phyloP scores from a whole-genome alignment of 2,113 vertebrate species.

The Geococcyx californianus region DNA sequence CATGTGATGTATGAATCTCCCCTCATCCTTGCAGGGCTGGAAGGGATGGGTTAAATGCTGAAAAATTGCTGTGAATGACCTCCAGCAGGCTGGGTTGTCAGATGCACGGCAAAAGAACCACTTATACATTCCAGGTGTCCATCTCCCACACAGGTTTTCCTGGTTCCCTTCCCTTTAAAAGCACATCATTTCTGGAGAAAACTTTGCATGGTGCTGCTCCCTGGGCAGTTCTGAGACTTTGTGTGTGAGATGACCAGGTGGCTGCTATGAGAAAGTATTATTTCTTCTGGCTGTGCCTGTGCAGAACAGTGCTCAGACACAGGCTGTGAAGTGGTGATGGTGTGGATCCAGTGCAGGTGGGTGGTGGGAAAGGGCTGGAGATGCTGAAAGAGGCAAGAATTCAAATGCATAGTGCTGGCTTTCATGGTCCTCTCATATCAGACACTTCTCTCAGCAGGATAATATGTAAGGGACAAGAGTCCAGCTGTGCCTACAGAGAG shows the following conservation, averaged over 20 bases:
- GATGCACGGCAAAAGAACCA: not conserved
- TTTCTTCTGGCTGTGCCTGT: not conserved
- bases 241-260: not conserved
- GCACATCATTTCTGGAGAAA: accelerated
- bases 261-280: too few relatives aligned
- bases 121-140: conserved; percentile 5
- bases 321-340: not conserved
- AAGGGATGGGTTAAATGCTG: not conserved
- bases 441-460: not conserved
- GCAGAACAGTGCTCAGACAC: not conserved
- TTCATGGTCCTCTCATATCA: accelerated
- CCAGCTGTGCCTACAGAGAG: not conserved
- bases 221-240: not conserved
- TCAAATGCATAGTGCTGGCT: not conserved
- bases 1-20: not conserved
- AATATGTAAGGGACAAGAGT: not conserved
- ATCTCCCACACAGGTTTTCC: not conserved
- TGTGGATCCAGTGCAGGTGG: not conserved
- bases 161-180: not conserved
- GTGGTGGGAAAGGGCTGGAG: not conserved
- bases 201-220: accelerated
- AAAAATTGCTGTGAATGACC: not conserved
- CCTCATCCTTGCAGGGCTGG: not conserved
- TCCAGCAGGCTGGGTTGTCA: not conserved
- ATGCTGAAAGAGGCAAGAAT: not conserved